Evolutionary conservation across 2,797 vertebrate genomes (phyloP).

Genomic region (Micropoecilia bifurca): DNA sequence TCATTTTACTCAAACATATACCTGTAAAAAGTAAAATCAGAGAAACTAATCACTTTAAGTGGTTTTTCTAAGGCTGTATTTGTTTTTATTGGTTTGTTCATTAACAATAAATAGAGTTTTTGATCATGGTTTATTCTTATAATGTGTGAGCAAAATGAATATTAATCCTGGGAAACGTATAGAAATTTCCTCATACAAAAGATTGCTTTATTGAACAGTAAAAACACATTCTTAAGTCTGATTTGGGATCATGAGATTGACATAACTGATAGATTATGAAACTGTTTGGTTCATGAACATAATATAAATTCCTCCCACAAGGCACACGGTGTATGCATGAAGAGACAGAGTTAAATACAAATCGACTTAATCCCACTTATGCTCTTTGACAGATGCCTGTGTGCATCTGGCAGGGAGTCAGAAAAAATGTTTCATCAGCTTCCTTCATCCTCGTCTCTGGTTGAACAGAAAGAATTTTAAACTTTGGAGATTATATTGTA

Average conservation of each 20-base stretch:
- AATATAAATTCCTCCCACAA: not conserved
- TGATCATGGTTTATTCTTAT: not conserved
- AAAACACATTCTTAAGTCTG: not conserved
- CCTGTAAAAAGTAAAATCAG: too few relatives aligned
- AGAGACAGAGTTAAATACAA: conserved; percentile 10
- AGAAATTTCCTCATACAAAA: not conserved
- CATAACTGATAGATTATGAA: not conserved
- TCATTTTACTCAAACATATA: too few relatives aligned
- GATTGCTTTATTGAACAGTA: not conserved
- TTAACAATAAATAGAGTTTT: not conserved
- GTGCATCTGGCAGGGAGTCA: conserved; percentile 25
- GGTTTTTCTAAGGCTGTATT: too few relatives aligned
- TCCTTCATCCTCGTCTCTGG: conserved; percentile 2
- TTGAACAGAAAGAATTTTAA: conserved; percentile 7
- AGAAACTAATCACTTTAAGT: too few relatives aligned
- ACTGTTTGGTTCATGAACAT: not conserved
- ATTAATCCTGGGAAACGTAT: not conserved
- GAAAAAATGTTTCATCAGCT: conserved; percentile 19
- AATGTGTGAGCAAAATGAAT: not conserved
- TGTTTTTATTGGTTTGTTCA: too few relatives aligned
- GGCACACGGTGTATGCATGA: not conserved
- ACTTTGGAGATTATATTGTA: conserved; percentile 7
- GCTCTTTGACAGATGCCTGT: conserved; percentile 21
- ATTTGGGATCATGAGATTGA: not conserved
- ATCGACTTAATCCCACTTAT: conserved; percentile 24